Base-by-base conservation (phyloP, 1,140 invertebrate species). In the Lordiphosa clarofinis region DNA sequence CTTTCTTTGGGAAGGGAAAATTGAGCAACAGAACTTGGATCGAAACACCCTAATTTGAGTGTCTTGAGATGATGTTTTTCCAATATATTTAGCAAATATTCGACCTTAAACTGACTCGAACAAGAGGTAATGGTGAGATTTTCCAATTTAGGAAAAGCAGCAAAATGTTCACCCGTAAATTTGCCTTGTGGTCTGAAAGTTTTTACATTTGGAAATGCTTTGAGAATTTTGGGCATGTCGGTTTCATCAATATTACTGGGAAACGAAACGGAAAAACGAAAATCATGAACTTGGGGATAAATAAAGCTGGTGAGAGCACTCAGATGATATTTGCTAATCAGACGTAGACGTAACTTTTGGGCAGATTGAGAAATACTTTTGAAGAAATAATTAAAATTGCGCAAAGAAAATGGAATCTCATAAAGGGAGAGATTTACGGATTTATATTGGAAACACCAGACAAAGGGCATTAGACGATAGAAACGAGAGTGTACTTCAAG, bases 131-230 rank as follows among this genome's bases (percentile, higher is more conserved):
- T 6, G 1, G 56, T 82, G 2, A 82, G 50, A 7, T 46, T 37
- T 15, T 82, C 62, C 24, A 82, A 44, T 2, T 39, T 8, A 0
- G 28, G 12, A 15, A 73, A 62, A 15, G 56, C 38, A 0, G 11
- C 6, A 24, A 82, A 56, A 44, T 60, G n/a, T 8, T 31, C 19
- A 7, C 76, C 76, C 0, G 56, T 68, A 9, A 82, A 76, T n/a
- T 31, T 36, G 2, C 76, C 76, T 8, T 65, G 37, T 1, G 76
- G 76, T 54, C 76, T 82, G 0, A 82, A 76, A 0, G 63, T 65
- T 33, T 8, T 64, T 5, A 82, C 6, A 39, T 76, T 72, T 11
- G 76, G 76, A 43, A 82, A 82, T 24, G 42, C n/a, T 1, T 19
- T 28, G 0, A 59, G 42, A 1, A 82, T 47, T 12, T 42, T 58